A percentile compares a stretch with the other conserved stretches of the same genome.
phyloP scores from a whole-genome alignment of 2,113 vertebrate genomes.

The Benitochromis conjunctus region DNA sequence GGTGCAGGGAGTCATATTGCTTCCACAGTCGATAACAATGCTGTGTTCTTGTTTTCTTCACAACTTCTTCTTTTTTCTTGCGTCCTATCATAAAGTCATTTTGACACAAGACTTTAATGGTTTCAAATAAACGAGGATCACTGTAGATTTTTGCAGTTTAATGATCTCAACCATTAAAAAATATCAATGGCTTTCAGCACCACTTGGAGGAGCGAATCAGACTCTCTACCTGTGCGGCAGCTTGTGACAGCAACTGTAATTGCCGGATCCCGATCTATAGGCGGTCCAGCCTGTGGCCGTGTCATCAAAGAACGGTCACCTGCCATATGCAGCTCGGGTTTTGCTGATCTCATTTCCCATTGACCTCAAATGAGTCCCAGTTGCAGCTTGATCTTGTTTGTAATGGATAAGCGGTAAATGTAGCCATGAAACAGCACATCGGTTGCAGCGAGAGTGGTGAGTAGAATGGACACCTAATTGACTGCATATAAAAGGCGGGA shows the following conservation, averaged over 20 bases:
- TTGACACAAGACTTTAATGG: slow-evolving; percentile 10
- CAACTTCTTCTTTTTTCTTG: not conserved
- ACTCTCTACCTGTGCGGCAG: not conserved
- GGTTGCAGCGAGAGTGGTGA: slow-evolving; percentile 30
- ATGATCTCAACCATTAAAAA: slow-evolving; percentile 7
- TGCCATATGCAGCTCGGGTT: slow-evolving; percentile 4
- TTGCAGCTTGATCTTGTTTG: slow-evolving; percentile 65
- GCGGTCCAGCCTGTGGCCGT: slow-evolving; percentile 28
- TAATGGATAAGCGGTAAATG: slow-evolving; percentile 57
- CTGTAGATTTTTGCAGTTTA: slow-evolving; percentile 1
- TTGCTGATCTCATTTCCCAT: slow-evolving; percentile 53
- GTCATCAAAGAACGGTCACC: slow-evolving; percentile 43
- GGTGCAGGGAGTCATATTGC: not conserved
- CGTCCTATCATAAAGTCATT: not conserved
- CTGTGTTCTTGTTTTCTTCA: not conserved
- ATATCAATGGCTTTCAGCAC: not conserved
- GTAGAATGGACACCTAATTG: slow-evolving; percentile 50
- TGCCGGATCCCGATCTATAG: slow-evolving; percentile 20
- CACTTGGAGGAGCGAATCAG: not conserved
- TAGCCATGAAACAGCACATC: slow-evolving; percentile 46
- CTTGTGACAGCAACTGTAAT: not conserved
- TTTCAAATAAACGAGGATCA: slow-evolving; percentile 17
- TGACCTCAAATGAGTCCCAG: slow-evolving; percentile 59
- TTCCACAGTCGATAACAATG: not conserved
- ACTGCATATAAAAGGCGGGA: slow-evolving; percentile 29